These are phyloP conservation scores for Podabrus alpinus DNA, from an alignment of 2,888 invertebrate genomes.

Conservation along the genomic window DNA sequence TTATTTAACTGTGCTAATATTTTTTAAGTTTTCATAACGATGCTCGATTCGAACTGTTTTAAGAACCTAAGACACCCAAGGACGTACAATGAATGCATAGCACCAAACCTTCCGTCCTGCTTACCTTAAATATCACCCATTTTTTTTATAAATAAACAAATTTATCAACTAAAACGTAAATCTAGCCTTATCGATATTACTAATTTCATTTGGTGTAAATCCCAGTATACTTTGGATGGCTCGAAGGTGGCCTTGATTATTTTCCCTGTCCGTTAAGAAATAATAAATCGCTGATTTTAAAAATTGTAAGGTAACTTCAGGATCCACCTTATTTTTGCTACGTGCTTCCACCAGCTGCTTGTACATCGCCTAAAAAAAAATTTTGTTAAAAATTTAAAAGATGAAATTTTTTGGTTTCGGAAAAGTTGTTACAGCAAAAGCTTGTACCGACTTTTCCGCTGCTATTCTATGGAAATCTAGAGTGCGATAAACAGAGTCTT, in stretches of 20 bases:
- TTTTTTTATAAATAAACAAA: neutral
- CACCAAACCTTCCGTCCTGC: neutral
- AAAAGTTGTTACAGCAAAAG: neutral
- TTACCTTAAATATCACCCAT: neutral
- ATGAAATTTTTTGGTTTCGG: neutral
- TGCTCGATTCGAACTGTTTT: neutral
- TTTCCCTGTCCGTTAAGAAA: conserved; percentile 87
- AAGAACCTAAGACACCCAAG: neutral
- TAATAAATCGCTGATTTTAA: conserved; percentile 92
- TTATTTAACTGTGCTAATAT: neutral
- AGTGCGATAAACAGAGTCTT: neutral
- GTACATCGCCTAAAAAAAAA: conserved; percentile 76
- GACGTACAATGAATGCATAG: neutral
- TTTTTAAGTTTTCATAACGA: neutral
- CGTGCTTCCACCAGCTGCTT: conserved; percentile 80
- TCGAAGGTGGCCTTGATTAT: conserved; percentile 83
- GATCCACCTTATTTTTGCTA: conserved; percentile 76
- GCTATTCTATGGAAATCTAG: neutral
- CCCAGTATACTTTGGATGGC: conserved; percentile 92
- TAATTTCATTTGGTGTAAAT: conserved; percentile 80
- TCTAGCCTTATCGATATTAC: conserved; percentile 76
- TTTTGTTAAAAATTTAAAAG: neutral
- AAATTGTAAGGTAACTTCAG: conserved; percentile 90
- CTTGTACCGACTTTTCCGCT: neutral
- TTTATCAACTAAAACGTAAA: conserved; percentile 3